Conservation (phyloP, 37 sponge, comb jelly and placozoan genomes). For the Agelas oroides region DNA sequence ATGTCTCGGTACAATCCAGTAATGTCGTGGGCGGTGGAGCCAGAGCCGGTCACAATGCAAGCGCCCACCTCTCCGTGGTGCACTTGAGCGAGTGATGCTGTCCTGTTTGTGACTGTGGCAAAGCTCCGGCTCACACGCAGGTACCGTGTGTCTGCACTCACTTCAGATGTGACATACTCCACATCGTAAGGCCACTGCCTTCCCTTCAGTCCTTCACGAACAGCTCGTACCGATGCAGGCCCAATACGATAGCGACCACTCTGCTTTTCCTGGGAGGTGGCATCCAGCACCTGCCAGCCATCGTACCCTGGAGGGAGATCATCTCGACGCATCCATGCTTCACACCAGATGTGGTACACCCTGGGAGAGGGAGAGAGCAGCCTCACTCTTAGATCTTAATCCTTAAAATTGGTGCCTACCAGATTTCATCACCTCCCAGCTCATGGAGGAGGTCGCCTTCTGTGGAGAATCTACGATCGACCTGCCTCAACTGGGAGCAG, state of each 20-base stretch:
- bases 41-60: conserved; percentile 24
- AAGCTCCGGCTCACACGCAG: conserved; percentile 34
- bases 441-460: conserved; percentile 63
- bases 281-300: conserved; percentile 83
- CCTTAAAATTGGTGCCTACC: conserved; percentile 55
- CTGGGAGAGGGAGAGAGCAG: conserved; percentile 20
- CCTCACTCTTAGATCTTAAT: no score
- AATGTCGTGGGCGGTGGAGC: conserved; percentile 16
- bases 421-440: conserved; percentile 41
- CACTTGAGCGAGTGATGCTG: conserved; percentile 29
- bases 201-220: not conserved
- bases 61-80: conserved; percentile 17
- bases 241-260: conserved; percentile 59
- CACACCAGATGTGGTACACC: conserved; percentile 89
- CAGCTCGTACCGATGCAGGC: conserved; percentile 45
- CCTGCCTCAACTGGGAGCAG: conserved; percentile 36
- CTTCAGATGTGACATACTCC: conserved; percentile 37
- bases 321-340: conserved; percentile 80
- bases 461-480: conserved; percentile 63
- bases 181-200: conserved; percentile 41
- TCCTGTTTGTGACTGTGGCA: not conserved
- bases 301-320: conserved; percentile 69
- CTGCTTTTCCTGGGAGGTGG: conserved; percentile 52
- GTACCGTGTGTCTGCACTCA: conserved; percentile 52
- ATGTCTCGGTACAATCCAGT: conserved; percentile 36